Evolutionary conservation across 30 jellyfish, hydroid and myxozoan genomes (phyloP).

Genomic region (Turritopsis dohrnii): DNA sequence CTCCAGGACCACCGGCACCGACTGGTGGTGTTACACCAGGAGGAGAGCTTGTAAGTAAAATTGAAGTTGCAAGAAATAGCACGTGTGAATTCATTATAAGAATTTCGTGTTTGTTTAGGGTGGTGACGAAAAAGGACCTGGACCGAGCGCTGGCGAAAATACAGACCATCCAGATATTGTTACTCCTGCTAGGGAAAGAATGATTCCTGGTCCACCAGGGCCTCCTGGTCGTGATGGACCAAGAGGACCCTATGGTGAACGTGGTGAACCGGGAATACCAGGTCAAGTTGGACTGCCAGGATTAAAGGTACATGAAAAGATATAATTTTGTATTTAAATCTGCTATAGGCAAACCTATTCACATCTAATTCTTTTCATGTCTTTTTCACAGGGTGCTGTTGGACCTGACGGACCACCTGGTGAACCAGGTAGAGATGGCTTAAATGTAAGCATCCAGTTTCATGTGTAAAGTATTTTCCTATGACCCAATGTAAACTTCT

Average conservation of each 20-base stretch:
- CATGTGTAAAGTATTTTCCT: too few relatives aligned
- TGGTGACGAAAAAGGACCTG: constrained; percentile 48
- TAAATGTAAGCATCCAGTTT: constrained; percentile 34
- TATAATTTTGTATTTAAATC: not conserved
- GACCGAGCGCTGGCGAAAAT: constrained; percentile 25
- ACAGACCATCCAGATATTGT: constrained; percentile 29
- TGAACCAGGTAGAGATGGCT: constrained; percentile 33
- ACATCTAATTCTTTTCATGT: not conserved
- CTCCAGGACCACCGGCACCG: constrained; percentile 41
- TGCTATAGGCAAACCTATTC: not conserved
- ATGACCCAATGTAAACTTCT: too few relatives aligned
- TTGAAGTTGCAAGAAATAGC: not conserved
- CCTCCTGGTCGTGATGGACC: constrained; percentile 46
- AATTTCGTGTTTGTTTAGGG: not conserved
- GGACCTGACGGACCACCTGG: constrained; percentile 43
- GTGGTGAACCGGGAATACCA: constrained; percentile 44
- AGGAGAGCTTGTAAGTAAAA: not conserved
- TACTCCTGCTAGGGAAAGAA: constrained; percentile 14
- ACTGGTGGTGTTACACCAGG: constrained; percentile 16
- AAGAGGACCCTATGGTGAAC: constrained; percentile 53
- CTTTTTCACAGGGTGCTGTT: not conserved
- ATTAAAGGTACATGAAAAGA: constrained; percentile 26
- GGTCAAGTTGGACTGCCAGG: constrained; percentile 29
- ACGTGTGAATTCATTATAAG: not conserved
- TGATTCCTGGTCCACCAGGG: constrained; percentile 48